phyloP scores from a whole-genome alignment of 2,113 vertebrate genomes.

The Actinemys pallida region DNA sequence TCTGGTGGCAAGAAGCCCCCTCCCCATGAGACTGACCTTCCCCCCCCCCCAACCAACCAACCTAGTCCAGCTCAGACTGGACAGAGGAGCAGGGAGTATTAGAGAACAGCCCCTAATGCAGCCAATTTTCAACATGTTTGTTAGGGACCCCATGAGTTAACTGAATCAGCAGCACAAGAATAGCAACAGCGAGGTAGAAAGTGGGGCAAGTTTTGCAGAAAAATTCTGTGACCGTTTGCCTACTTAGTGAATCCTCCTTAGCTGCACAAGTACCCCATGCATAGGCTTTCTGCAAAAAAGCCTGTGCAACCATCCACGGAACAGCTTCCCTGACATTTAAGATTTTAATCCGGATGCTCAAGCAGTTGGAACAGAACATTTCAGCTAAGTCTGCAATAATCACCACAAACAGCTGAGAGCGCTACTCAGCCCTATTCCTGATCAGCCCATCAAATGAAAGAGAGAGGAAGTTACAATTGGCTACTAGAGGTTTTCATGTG shows the following conservation, averaged over 20 bases:
- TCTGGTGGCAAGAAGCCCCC: accelerated
- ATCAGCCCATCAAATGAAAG: neutral
- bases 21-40: neutral
- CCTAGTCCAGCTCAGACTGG: neutral
- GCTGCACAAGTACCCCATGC: no score
- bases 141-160: neutral
- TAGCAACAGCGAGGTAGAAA: neutral
- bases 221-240: neutral
- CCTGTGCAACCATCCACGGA: neutral
- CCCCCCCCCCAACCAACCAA: neutral
- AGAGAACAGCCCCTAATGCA: neutral
- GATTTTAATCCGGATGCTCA: neutral
- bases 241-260: neutral
- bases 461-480: neutral
- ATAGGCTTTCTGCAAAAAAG: neutral
- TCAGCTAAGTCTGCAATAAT: neutral
- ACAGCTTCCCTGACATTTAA: neutral
- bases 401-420: neutral
- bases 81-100: neutral
- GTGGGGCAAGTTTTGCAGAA: neutral
- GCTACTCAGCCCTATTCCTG: neutral
- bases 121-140: neutral
- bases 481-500: accelerated
- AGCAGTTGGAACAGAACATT: accelerated
- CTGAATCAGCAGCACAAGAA: neutral